Evolutionary conservation across 2,113 vertebrate genomes (phyloP).

Genomic region (Bettongia penicillata): DNA sequence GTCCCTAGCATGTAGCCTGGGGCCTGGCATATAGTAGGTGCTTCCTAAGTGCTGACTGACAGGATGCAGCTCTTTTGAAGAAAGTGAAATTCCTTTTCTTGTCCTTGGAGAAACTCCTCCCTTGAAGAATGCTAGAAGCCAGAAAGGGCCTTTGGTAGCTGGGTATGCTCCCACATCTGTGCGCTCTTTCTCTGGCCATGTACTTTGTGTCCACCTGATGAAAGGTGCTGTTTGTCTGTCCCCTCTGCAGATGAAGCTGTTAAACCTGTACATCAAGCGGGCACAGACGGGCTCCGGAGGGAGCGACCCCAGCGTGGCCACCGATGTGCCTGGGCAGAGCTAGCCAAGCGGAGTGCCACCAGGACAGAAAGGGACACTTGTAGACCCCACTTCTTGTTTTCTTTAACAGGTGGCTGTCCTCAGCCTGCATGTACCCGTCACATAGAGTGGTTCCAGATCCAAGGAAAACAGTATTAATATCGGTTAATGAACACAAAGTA

Average conservation of each 20-base stretch:
- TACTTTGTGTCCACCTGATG: neutral
- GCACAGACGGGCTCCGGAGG: constrained; percentile 93
- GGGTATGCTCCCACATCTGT: no score
- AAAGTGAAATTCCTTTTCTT: no score
- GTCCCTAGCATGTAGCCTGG: no score
- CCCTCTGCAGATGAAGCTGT: constrained; percentile 92
- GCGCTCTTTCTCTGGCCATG: no score
- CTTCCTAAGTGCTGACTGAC: no score
- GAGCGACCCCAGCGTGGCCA: constrained; percentile 84
- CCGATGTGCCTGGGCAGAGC: constrained; percentile 89
- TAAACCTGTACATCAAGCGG: constrained; percentile 98
- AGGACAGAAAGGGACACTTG: neutral
- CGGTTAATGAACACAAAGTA: constrained; percentile 83
- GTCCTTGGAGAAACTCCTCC: no score
- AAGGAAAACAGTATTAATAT: constrained; percentile 87
- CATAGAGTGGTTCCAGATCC: constrained; percentile 83
- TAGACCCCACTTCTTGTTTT: constrained; percentile 39
- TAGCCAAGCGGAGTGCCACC: constrained; percentile 84
- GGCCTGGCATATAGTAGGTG: no score
- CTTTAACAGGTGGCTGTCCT: constrained; percentile 76
- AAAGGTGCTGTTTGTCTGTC: constrained; percentile 63
- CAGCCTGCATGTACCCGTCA: constrained; percentile 88
- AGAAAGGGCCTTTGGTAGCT: no score
- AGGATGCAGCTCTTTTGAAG: no score
- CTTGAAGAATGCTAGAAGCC: neutral